Evolutionary conservation across 2,797 vertebrate genomes (phyloP), one percentile per base, ranked within the genome.

Genomic region (Microctenopoma stevenorrisi): DNA sequence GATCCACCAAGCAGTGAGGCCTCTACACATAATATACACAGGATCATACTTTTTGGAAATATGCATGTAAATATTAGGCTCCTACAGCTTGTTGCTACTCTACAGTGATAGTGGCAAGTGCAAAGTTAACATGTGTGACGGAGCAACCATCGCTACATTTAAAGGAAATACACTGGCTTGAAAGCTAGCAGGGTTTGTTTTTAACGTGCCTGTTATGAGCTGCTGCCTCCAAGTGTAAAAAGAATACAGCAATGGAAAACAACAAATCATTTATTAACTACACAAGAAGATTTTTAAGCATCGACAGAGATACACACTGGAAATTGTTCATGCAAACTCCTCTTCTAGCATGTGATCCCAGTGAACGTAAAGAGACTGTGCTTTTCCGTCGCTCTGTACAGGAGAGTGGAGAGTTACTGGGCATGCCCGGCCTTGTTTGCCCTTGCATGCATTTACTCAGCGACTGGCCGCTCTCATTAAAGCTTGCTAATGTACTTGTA

Each of bases 401-500:
- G 62, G 54, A 49, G 40, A 47, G 15, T 35, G 50, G 12, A 46
- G 66, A 78, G 86, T 80, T 52, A 50, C 83, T 78, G 76, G 83
- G 74, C 70, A 76, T 67, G 86, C 80, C 76, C 78, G 72, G 88
- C 86, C 89, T 87, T 76, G 87, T 79, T 81, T 84, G 86, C 95
- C 95, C 96, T 95, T 95, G 85, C 94, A 93, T 95, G 96, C 95
- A 96, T 96, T 96, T 95, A 94, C 96, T 96, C 96, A 95, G 96
- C 95, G 95, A 95, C 95, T 96, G 94, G 78, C 94, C 94, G 93
- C 96, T 96, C 95, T 97, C 95, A 97, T 98, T 98, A 98, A 98
- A 96, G 95, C 96, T 95, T 95, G 95, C 95, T 97, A 97, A 98
- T 96, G 96, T 95, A 96, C 96, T 96, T 97, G 96, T 98, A 97